Base-by-base conservation (phyloP, 2,797 vertebrate species). In the Notolepis coatsorum region DNA sequence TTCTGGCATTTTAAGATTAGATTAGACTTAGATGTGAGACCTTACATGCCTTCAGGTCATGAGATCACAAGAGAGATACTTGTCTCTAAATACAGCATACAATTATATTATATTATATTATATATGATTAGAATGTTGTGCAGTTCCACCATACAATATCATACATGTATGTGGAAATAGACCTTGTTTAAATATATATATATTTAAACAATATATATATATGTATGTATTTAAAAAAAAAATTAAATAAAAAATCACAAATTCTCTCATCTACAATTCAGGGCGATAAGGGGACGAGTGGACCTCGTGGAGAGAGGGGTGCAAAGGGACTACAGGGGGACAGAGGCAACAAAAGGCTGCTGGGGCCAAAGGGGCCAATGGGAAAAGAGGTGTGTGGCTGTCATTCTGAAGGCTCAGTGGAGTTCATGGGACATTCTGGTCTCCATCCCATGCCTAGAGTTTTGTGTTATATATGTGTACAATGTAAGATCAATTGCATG, bases 281-380 rank as follows among this genome's bases (percentile, higher is more conserved):
- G 93, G 92, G 91, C 54, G 77, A 88, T 12, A 89, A 82, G 25
- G 93, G 92, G 12, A 69, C 39, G 10, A 30, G 13, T 7, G 91
- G 90, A 8, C 30, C 46, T 46, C 17, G 41, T 52, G 92, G 91
- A 59, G 58, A 66, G 17, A 83, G 31, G 69, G 84, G 90, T n/a
- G 10, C 30, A 60, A 91, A 91, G 23, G 92, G 90, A 55, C 9
- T 33, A 28, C 68, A 79, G 45, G 92, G 92, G 3, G 66, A 84
- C 18, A 46, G 46, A 67, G 92, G 92, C 8, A 74, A 61, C 61
- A 75, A 1, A 61, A 92, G 92, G 18, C 17, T 50, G 30, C 51
- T 37, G 18, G 90, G 91, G 68, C 7, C 28, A 23, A 85, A 78
- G n/a, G 92, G 91, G 2, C 53, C 66, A 8, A 70, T 47, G 3